A percentile compares a stretch with the other conserved stretches of the same genome.
These are phyloP conservation scores for Pavo muticus DNA, from an alignment of 2,113 vertebrate species.

Conservation along the genomic window DNA sequence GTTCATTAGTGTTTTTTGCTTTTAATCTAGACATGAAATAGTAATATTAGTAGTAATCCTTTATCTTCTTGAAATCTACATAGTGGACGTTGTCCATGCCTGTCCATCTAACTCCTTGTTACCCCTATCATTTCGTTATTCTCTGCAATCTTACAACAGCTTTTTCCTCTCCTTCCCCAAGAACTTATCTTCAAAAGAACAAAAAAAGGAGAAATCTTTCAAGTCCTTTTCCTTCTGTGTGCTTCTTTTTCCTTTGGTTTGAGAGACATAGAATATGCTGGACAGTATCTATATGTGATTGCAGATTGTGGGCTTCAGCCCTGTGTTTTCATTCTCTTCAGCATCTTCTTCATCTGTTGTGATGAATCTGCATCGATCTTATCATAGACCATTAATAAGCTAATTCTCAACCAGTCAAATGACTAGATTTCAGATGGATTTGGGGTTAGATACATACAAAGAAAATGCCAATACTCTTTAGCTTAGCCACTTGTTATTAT, in stretches of 20 bases:
- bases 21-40: not conserved
- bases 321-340: not conserved
- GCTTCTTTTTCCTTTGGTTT: not conserved
- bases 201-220: not conserved
- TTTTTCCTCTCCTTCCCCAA: not conserved
- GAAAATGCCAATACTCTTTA: not conserved
- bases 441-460: not conserved
- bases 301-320: not conserved
- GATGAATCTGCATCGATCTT: not conserved
- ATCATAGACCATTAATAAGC: not conserved
- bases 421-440: not conserved
- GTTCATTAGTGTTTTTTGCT: not conserved
- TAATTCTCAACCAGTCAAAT: not conserved
- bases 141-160: not conserved
- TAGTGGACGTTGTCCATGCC: not conserved
- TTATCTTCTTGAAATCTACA: not conserved
- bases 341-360: not conserved
- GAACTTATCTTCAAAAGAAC: not conserved
- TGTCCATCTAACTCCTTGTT: not conserved
- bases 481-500: not conserved
- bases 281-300: not conserved
- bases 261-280: not conserved
- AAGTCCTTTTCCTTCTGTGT: not conserved
- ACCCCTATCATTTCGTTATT: not conserved
- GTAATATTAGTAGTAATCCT: too few species aligned